Conservation (phyloP, 1,140 invertebrate species). For the Pogonomyrmex barbatus region DNA sequence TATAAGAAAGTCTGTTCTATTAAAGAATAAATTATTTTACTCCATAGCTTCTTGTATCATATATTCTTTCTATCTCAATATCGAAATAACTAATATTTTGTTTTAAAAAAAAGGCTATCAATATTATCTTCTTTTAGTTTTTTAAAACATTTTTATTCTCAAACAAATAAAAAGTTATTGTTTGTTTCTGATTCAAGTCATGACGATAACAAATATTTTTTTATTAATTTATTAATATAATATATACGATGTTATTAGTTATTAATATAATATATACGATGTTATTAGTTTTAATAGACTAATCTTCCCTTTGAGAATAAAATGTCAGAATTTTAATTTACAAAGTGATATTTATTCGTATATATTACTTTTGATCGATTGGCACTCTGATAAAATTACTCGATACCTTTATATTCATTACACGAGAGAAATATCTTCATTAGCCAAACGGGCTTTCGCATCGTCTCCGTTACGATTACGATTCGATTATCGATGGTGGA, state of each 20-base stretch:
- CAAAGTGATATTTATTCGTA: not conserved
- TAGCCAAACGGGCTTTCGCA: constrained; percentile 23
- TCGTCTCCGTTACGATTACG: constrained; percentile 47
- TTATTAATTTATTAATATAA: not conserved
- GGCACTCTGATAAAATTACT: not conserved
- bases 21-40: not conserved
- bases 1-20: not conserved
- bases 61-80: not conserved
- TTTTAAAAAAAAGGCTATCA: not conserved
- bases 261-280: not conserved
- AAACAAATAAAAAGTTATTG: not conserved
- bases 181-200: not conserved
- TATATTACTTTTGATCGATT: not conserved
- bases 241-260: not conserved
- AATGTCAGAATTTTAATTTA: constrained; percentile 20
- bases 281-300: not conserved
- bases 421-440: constrained; percentile 31
- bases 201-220: not conserved
- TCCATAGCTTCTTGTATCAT: not conserved
- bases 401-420: constrained; percentile 27
- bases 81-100: not conserved
- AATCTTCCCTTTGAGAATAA: constrained; percentile 3
- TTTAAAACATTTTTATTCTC: not conserved
- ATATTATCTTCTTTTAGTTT: too few species aligned
- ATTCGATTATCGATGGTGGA: constrained; percentile 51